Percentiles rank a stretch among this genome's conserved stretches.
Evolutionary conservation across 2,888 invertebrate species (phyloP).

Genomic region (Steinernema hermaphroditum): DNA sequence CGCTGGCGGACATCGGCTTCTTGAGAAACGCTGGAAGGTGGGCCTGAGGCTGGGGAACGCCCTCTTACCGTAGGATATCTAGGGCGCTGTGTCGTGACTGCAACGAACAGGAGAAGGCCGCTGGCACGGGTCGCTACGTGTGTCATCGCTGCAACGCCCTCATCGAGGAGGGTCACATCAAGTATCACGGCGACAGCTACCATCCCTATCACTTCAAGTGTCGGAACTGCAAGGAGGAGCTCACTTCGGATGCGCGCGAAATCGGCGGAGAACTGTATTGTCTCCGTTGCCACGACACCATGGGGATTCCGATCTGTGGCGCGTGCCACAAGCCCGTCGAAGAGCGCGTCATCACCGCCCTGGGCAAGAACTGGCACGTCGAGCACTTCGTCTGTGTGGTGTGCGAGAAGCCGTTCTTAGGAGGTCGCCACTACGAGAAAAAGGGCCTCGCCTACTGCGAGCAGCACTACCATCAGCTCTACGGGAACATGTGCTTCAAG

Average conservation of each 20-base stretch:
- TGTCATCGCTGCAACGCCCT: conserved; percentile 72
- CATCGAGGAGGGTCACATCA: conserved; percentile 71
- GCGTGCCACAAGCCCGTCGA: conserved; percentile 98
- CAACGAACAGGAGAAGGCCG: conserved; percentile 91
- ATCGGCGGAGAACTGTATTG: conserved; percentile 89
- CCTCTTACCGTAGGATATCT: no score
- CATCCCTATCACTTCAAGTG: conserved; percentile 99
- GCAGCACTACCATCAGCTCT: conserved; percentile 94
- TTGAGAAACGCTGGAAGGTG: conserved; percentile 76
- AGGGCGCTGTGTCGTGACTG: conserved; percentile 89
- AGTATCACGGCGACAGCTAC: conserved; percentile 83
- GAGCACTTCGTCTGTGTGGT: conserved; percentile 99
- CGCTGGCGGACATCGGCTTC: conserved; percentile 94
- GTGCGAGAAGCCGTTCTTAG: conserved; percentile 98
- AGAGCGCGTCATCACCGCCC: conserved; percentile 94
- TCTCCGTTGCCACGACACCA: conserved; percentile 95
- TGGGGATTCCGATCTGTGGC: conserved; percentile 99
- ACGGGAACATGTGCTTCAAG: conserved; percentile 96
- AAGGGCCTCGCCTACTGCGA: conserved; percentile 98
- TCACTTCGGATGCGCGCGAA: conserved; percentile 93
- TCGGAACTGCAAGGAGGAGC: conserved; percentile 75
- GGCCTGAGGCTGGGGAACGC: no score
- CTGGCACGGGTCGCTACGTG: conserved; percentile 90
- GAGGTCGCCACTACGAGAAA: conserved; percentile 97
- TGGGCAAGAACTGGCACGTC: conserved; percentile 98